phyloP scores from a whole-genome alignment of 2,888 invertebrate genomes.

The Drosophila infuscata region DNA sequence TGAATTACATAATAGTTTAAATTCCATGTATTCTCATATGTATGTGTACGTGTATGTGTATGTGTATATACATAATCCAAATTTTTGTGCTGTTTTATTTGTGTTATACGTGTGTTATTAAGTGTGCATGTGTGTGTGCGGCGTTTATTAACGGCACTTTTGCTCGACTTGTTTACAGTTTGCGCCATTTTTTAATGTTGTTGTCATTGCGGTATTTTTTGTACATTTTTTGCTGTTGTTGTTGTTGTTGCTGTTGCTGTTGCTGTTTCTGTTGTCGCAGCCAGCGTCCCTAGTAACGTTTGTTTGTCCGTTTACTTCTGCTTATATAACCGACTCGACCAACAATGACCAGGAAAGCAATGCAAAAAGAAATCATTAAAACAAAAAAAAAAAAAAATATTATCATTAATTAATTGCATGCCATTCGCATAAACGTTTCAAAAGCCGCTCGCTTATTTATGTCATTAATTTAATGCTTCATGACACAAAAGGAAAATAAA shows the following conservation, averaged over 20 bases:
- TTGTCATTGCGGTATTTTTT: slow-evolving; percentile 13
- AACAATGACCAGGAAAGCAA: background rate
- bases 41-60: background rate
- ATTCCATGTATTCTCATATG: background rate
- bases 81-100: slow-evolving; percentile 15
- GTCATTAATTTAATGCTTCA: slow-evolving; percentile 29
- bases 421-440: slow-evolving; percentile 53
- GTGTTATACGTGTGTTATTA: background rate
- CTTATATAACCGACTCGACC: background rate
- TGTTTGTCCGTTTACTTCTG: slow-evolving; percentile 14
- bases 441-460: slow-evolving; percentile 52
- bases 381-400: slow-evolving; percentile 19
- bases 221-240: background rate
- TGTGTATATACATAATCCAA: background rate
- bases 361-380: slow-evolving; percentile 3
- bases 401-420: slow-evolving; percentile 61
- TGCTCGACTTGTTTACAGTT: slow-evolving; percentile 48
- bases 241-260: background rate
- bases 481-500: slow-evolving; percentile 1
- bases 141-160: slow-evolving; percentile 53
- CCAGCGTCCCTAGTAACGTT: slow-evolving; percentile 26
- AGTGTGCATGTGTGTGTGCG: slow-evolving; percentile 9
- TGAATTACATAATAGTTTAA: background rate
- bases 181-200: slow-evolving; percentile 22
- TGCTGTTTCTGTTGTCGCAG: slow-evolving; percentile 18